Base-by-base conservation (phyloP, 2,888 invertebrate genomes). In the Pterobdella sp. region DNA sequence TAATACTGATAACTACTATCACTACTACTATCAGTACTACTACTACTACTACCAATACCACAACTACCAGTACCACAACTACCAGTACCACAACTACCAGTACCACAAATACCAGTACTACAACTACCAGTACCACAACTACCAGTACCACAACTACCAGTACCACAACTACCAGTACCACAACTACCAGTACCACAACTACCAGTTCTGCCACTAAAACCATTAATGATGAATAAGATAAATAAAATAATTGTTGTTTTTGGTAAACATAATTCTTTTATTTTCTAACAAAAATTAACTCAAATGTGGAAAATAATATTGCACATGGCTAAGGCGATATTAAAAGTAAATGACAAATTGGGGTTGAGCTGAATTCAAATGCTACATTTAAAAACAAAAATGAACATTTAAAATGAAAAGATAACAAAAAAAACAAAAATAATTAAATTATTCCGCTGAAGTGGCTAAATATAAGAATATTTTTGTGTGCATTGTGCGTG, bases 121-220 rank as follows among this genome's bases (percentile, higher is more conserved):
- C 66, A 31, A 66, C 66, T 66, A 66, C 66, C 32, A 66, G 31
- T 66, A 66, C 66, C 32, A 66, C 66, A 31, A 66, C 31, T 29
- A 66, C 66, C 32, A 66, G 31, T 66, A 66, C 66, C 32, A 66
- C 66, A 31, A 66, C 66, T 66, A 66, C 66, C 32, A 66, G 31
- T 66, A 66, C 66, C 32, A 66, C 66, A 31, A 66, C 66, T 66
- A 66, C 66, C 32, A 66, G 31, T 66, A 66, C 66, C 32, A 66
- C 66, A 31, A 66, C 66, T 66, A 66, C 14, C 32, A 66, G 31
- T 66, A 66, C 66, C 32, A 66, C 66, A 31, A 66, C 66, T 66
- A 66, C 66, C 32, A 66, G 31, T 66, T 31, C 14, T 66, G 32
- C 66, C 32, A 66, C 36, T 66, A 66, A 22, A 31, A 66, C 36